These are phyloP conservation scores for Cladopsammia gracilis DNA, from an alignment of 64 coral and sea anemone genomes.

Conservation along the genomic window DNA sequence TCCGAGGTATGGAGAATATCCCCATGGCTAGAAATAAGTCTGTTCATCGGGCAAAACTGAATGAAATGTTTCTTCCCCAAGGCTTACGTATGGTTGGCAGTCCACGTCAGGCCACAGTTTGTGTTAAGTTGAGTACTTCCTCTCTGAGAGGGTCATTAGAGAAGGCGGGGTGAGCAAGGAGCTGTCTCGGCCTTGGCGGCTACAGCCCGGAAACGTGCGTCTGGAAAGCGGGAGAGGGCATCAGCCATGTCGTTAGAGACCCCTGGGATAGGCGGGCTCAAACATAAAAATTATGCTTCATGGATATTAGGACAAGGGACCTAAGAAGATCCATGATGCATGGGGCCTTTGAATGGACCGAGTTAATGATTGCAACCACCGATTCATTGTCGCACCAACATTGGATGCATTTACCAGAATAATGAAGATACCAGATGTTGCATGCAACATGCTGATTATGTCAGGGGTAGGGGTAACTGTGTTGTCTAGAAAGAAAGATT, in stretches of 20 bases:
- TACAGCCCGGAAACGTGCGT: background rate
- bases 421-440: background rate
- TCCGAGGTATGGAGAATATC: background rate
- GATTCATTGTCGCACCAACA: background rate
- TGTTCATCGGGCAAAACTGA: background rate
- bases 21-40: background rate
- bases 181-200: too few relatives aligned
- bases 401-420: background rate
- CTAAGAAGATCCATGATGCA: background rate
- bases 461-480: background rate
- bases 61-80: constrained; percentile 34
- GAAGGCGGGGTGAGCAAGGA: background rate
- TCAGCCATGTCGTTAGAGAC: background rate
- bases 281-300: background rate
- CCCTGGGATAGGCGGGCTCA: background rate
- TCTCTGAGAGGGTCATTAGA: background rate
- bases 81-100: constrained; percentile 12
- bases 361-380: background rate
- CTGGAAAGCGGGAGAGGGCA: background rate
- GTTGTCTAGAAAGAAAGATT: background rate
- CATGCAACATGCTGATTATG: background rate
- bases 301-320: background rate
- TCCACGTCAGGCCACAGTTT: background rate
- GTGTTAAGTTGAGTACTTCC: background rate
- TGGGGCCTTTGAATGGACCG: background rate